Evolutionary conservation across 2,888 invertebrate genomes (phyloP).

Genomic region (Sinohyriopsis cumingii): DNA sequence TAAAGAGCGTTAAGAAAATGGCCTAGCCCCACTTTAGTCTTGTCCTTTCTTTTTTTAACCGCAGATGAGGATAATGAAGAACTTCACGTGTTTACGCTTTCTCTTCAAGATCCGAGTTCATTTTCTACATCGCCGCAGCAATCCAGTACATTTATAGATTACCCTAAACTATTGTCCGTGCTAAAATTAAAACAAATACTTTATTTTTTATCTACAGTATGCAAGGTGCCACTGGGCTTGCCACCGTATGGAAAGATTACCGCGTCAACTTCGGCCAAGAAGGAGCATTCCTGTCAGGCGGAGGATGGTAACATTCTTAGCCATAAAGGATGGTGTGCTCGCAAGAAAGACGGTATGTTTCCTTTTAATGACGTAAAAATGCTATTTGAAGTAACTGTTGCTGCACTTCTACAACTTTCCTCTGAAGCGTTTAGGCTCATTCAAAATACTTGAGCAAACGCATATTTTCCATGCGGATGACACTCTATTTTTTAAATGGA

Average conservation of each 20-base stretch:
- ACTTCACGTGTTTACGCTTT: too few relatives aligned
- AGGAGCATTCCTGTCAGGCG: constrained; percentile 73
- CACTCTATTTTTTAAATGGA: background rate
- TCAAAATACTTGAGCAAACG: background rate
- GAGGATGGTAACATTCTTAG: constrained; percentile 74
- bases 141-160: too few relatives aligned
- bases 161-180: too few relatives aligned
- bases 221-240: constrained; percentile 73
- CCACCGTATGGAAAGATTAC: constrained; percentile 73
- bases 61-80: too few relatives aligned
- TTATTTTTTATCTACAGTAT: constrained; percentile 67
- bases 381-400: too few relatives aligned
- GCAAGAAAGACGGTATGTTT: constrained; percentile 72
- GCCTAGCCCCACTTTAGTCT: too few relatives aligned
- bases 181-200: too few relatives aligned
- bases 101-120: too few relatives aligned
- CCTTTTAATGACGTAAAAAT: background rate
- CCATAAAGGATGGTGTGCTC: constrained; percentile 75
- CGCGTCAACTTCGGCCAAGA: constrained; percentile 72
- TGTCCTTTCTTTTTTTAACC: too few relatives aligned
- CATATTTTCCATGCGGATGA: background rate
- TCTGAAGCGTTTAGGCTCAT: background rate
- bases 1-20: too few relatives aligned
- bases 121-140: too few relatives aligned
- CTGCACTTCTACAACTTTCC: background rate